Conservation (phyloP, 2,113 vertebrate species). For the Rhombomys opimus region DNA sequence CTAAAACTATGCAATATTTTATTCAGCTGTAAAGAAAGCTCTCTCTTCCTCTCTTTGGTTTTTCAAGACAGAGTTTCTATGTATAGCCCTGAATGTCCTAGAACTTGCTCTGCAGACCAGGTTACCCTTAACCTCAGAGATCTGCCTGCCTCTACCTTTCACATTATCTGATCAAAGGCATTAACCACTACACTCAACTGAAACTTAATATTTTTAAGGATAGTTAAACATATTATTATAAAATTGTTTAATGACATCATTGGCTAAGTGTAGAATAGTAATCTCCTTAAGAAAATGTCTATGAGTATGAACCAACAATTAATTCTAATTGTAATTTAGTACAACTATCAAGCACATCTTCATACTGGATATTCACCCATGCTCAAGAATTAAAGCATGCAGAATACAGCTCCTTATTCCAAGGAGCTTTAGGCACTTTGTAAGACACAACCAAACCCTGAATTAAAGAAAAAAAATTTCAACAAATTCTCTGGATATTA, state of each 20-base stretch:
- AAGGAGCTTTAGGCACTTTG: not conserved
- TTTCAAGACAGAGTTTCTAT: not conserved
- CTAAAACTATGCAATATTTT: not conserved
- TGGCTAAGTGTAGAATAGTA: not conserved
- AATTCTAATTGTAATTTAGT: not conserved
- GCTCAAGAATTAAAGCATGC: not conserved
- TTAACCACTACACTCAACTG: not conserved
- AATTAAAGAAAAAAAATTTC: accelerated
- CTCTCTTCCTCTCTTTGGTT: not conserved
- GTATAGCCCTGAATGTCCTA: not conserved
- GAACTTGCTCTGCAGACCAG: not conserved
- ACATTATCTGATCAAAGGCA: not conserved
- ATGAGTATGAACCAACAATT: not conserved
- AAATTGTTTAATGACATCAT: not conserved
- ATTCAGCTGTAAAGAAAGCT: not conserved
- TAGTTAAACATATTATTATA: not conserved
- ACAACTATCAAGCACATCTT: not conserved
- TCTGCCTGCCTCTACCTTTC: too few relatives aligned
- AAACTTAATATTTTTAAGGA: not conserved
- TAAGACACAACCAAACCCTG: not conserved
- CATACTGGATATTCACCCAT: not conserved
- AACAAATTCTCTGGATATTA: too few relatives aligned
- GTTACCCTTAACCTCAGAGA: accelerated
- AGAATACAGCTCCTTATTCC: not conserved
- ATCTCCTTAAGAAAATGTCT: not conserved